Conservation (phyloP, 2,113 vertebrate species). For the Oophaga pumilio region DNA sequence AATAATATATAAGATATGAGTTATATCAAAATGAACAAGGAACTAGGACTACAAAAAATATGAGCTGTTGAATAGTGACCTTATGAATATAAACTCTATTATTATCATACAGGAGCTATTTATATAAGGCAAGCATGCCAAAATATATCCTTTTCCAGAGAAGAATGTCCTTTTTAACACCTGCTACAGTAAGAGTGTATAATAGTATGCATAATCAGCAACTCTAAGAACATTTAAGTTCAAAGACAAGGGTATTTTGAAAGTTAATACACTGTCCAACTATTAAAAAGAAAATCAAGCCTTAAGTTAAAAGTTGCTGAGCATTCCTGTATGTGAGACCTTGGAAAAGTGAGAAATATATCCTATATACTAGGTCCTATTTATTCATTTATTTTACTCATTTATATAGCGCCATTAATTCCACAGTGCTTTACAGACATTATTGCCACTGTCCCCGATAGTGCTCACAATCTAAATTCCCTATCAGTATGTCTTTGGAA, state of each 20-base stretch:
- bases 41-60: neutral
- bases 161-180: neutral
- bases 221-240: neutral
- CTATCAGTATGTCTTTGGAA: too few species aligned
- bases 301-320: neutral
- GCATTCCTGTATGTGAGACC: neutral
- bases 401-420: too few species aligned
- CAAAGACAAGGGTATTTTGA: neutral
- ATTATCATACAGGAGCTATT: neutral
- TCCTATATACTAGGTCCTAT: too few species aligned
- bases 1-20: too few species aligned
- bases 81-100: neutral
- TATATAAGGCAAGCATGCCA: neutral
- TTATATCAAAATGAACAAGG: too few species aligned
- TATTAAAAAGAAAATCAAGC: neutral
- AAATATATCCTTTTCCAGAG: neutral
- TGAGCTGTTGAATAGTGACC: neutral
- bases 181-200: neutral
- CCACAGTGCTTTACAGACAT: too few species aligned
- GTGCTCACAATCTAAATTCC: too few species aligned
- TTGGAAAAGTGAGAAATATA: too few species aligned
- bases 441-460: too few species aligned
- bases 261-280: neutral
- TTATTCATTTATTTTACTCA: too few species aligned
- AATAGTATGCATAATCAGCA: neutral